Base-by-base conservation (phyloP, 1,140 invertebrate genomes). In the Drosophila albomicans region DNA sequence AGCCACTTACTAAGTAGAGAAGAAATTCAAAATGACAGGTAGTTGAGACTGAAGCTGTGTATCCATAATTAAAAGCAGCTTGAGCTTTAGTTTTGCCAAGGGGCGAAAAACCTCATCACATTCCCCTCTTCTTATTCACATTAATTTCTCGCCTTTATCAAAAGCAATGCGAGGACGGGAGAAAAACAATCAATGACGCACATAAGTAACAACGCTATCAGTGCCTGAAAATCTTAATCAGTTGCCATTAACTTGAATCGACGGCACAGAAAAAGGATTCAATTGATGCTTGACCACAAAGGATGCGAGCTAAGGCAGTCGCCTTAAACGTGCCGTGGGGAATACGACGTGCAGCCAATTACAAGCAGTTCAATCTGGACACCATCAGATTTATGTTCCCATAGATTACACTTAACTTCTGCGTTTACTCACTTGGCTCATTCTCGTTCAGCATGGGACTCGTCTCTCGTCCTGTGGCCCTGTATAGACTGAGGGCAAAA, bases 401-500 rank as follows among this genome's bases (percentile, higher is more conserved):
- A 59, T n/a, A 90, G 81, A 88, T 89, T 72, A 77, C 25, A 45
- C 7, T 13, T 11, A 32, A 67, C 7, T 2, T 11, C 64, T 11
- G 13, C 1, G 15, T 51, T 61, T 52, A 91, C 91, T 91, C 62
- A 93, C 92, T 91, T 79, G 92, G 92, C 51, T 93, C 92, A 45
- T 91, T 78, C 43, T 93, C 92, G 38, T 81, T 81, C 41, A 84
- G 61, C 80, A 94, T 87, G 2, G 94, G 94, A 85, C 93, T 94
- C 56, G 92, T 93, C 46, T 93, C 90, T 32, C 93, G 82, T 30
- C 94, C 94, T 0, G 94, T 94, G 15, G 93, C 93, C 62, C 82
- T 91, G 75, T 94, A 93, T 13, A 93, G 75, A 38, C 93, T 89
- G 48, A 93, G 91, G 2, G 94, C 94, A 28, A 94, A 93, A 70